phyloP scores from a whole-genome alignment of 1,140 invertebrate genomes.

The Rhagoletis pomonella region DNA sequence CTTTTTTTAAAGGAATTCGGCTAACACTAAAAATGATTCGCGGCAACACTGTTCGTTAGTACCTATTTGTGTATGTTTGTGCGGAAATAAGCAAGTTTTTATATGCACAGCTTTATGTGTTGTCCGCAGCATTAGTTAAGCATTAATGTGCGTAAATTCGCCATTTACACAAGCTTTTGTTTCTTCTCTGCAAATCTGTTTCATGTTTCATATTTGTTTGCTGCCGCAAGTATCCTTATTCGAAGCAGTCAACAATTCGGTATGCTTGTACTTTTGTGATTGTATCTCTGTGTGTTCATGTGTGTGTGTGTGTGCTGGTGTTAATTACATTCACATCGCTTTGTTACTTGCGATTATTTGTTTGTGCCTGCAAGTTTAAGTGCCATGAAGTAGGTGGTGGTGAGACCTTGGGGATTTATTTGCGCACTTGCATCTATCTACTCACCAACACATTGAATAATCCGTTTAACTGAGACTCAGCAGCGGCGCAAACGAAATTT shows the following conservation, averaged over 20 bases:
- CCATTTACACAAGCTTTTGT: constrained; percentile 18
- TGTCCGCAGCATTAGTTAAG: constrained; percentile 9
- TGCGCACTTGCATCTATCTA: neutral
- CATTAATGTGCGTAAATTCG: constrained; percentile 47
- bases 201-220: constrained; percentile 32
- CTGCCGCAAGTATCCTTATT: constrained; percentile 13
- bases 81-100: neutral
- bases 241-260: neutral
- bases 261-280: neutral
- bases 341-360: neutral
- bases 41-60: neutral
- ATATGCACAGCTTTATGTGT: neutral
- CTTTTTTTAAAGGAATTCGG: too few relatives aligned
- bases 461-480: neutral
- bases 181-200: constrained; percentile 28
- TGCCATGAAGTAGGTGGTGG: neutral
- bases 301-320: neutral
- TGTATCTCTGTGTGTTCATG: neutral
- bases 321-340: neutral
- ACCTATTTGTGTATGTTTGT: neutral
- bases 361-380: neutral
- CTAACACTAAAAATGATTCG: too few relatives aligned
- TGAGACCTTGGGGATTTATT: neutral
- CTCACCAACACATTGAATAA: neutral
- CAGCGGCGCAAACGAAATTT: constrained; percentile 27